phyloP scores from a whole-genome alignment of 1,140 invertebrate species.

The Aphelinus atriplicis region DNA sequence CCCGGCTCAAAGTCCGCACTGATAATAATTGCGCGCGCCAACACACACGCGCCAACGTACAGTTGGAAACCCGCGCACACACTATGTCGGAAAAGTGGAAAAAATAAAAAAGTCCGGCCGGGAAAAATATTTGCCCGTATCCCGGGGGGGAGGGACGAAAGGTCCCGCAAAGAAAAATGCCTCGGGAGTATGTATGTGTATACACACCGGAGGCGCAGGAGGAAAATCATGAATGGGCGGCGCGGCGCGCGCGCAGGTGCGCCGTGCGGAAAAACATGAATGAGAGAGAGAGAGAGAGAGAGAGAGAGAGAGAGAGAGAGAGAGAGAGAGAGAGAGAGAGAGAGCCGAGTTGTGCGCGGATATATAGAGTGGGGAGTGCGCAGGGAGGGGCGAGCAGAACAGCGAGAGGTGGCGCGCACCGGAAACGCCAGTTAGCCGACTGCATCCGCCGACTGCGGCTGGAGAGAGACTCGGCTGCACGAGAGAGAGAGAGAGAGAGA shows the following conservation, averaged over 20 bases:
- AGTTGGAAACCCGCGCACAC: too few relatives aligned
- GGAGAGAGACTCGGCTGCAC: background rate
- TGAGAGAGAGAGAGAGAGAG: conserved; percentile 17
- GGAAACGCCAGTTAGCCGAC: conserved; percentile 54
- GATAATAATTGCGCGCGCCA: too few relatives aligned
- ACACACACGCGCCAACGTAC: too few relatives aligned
- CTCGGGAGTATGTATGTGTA: too few relatives aligned
- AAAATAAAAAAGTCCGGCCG: too few relatives aligned
- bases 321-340: conserved; percentile 9
- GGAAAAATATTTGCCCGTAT: too few relatives aligned
- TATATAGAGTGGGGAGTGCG: conserved; percentile 33
- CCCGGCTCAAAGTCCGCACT: too few relatives aligned
- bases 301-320: conserved; percentile 33
- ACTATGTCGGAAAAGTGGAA: too few relatives aligned
- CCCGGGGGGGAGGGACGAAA: too few relatives aligned
- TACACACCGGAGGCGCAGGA: conserved; percentile 43
- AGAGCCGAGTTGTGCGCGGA: background rate
- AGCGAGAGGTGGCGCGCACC: conserved; percentile 44
- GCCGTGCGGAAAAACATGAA: conserved; percentile 18
- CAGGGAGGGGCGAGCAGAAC: conserved; percentile 11
- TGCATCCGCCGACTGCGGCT: conserved; percentile 35
- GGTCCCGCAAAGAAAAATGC: too few relatives aligned
- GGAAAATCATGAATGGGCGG: conserved; percentile 39
- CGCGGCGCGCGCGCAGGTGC: background rate
- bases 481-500: too few relatives aligned